These are phyloP conservation scores for Pollenia amentaria DNA, from an alignment of 2,888 invertebrate genomes.

Conservation along the genomic window DNA sequence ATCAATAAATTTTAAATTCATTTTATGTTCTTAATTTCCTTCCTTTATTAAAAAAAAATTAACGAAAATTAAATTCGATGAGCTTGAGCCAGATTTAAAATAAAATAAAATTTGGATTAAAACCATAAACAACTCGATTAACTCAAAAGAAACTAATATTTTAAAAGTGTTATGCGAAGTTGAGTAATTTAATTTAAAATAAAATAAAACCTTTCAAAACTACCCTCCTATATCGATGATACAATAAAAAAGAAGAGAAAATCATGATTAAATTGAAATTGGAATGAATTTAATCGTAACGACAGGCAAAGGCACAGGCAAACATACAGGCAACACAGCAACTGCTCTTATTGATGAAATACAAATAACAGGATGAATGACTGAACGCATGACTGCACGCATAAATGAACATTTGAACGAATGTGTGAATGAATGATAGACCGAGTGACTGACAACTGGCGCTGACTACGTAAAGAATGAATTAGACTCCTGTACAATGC, in stretches of 20 bases:
- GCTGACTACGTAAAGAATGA: conserved; percentile 9
- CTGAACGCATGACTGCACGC: conserved; percentile 75
- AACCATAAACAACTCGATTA: too few species aligned
- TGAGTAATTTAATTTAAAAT: not conserved
- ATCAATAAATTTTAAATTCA: too few species aligned
- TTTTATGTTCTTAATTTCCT: too few species aligned
- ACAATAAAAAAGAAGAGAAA: conserved; percentile 8
- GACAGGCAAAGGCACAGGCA: not conserved
- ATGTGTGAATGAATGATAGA: conserved; percentile 25
- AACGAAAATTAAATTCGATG: too few species aligned
- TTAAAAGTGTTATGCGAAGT: too few species aligned
- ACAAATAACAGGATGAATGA: conserved; percentile 80
- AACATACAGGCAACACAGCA: conserved; percentile 27
- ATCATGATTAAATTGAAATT: conserved; percentile 60
- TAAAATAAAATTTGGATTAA: too few species aligned
- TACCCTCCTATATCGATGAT: not conserved
- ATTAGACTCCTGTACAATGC: not conserved
- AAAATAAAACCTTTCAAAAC: not conserved
- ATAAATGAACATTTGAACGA: conserved; percentile 71
- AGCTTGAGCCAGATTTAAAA: too few species aligned
- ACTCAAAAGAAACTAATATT: too few species aligned
- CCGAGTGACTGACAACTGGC: conserved; percentile 7
- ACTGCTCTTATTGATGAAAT: conserved; percentile 66
- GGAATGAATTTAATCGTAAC: conserved; percentile 60
- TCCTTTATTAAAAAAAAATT: too few species aligned